Evolutionary conservation across 2,888 invertebrate genomes (phyloP).

Genomic region (Venusia cambrica): DNA sequence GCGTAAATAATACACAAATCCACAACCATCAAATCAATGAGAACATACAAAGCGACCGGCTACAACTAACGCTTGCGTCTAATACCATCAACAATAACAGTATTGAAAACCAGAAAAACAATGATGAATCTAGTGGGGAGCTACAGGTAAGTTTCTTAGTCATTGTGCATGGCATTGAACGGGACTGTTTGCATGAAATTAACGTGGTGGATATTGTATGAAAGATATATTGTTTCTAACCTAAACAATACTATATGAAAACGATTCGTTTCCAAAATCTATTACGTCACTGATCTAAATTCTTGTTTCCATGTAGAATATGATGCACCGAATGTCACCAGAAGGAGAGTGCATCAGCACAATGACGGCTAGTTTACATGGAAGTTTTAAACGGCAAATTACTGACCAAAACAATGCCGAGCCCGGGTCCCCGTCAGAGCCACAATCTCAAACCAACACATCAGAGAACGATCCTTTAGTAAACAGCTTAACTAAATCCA

Average conservation of each 20-base stretch:
- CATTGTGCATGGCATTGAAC: slow-evolving; percentile 46
- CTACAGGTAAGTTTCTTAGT: slow-evolving; percentile 60
- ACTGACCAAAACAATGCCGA: slow-evolving; percentile 66
- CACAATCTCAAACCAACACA: slow-evolving; percentile 65
- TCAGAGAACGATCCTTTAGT: slow-evolving; percentile 65
- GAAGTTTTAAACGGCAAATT: slow-evolving; percentile 83
- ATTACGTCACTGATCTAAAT: slow-evolving; percentile 33
- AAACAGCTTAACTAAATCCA: slow-evolving; percentile 68
- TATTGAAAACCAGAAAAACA: slow-evolving; percentile 57
- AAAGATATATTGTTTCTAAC: slow-evolving; percentile 41
- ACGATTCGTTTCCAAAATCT: slow-evolving; percentile 13
- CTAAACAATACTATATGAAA: slow-evolving; percentile 24
- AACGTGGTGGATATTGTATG: slow-evolving; percentile 18
- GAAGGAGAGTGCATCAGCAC: slow-evolving; percentile 84
- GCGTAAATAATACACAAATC: slow-evolving; percentile 83
- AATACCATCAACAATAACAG: slow-evolving; percentile 71
- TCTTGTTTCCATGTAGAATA: slow-evolving; percentile 79
- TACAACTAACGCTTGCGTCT: slow-evolving; percentile 79
- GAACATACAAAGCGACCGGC: slow-evolving; percentile 68
- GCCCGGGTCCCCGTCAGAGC: slow-evolving; percentile 65
- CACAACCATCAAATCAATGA: slow-evolving; percentile 78
- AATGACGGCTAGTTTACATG: slow-evolving; percentile 84
- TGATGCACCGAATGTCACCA: slow-evolving; percentile 86
- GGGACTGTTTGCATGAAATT: slow-evolving; percentile 32
- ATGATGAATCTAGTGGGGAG: slow-evolving; percentile 61